Base-by-base conservation (phyloP, 2,888 invertebrate species). In the Watsonalla binaria region DNA sequence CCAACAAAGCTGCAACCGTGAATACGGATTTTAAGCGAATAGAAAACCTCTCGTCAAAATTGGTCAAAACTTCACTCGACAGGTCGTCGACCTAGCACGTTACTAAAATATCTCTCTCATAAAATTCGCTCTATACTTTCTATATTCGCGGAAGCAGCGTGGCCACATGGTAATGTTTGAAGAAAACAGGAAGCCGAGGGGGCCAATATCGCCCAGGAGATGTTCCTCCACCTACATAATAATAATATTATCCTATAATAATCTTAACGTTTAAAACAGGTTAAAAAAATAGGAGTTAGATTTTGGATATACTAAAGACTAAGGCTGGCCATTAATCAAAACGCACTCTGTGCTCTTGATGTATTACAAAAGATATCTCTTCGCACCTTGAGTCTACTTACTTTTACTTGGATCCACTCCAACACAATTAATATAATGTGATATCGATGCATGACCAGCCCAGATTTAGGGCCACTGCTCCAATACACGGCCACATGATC, bases 221-320 rank as follows among this genome's bases (percentile, higher is more conserved):
- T 66, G 56, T 66, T 68, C 78, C 79, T 80, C 76, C 68, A 60
- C 78, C 86, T 84, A 76, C 85, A 86, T 88, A 86, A 4, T 24
- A 24, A 24, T 24, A 24, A 24, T 24, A 1, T 24, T 24, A 24
- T 24, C 24, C 24, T 24, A 24, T 24, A 24, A 24, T 74, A 84
- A 81, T 75, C 88, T 88, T 90, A 90, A 86, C 80, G 81, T 84
- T 60, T 83, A 88, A 89, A 90, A 90, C 80, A 89, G 90, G 86
- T 81, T 90, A 90, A 90, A 90, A 90, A 90, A 90, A 90, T 89
- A 90, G 90, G 89, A 89, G 82, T 85, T 87, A 87, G 86, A 88
- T 76, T 85, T 88, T 89, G 90, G 90, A 86, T 88, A 86, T 82
- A 83, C 76, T 82, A 84, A 74, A 78, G 78, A 66, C 60, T 67